These are phyloP conservation scores for Ectropis crepuscularia DNA, from an alignment of 2,888 invertebrate genomes.

Conservation along the genomic window DNA sequence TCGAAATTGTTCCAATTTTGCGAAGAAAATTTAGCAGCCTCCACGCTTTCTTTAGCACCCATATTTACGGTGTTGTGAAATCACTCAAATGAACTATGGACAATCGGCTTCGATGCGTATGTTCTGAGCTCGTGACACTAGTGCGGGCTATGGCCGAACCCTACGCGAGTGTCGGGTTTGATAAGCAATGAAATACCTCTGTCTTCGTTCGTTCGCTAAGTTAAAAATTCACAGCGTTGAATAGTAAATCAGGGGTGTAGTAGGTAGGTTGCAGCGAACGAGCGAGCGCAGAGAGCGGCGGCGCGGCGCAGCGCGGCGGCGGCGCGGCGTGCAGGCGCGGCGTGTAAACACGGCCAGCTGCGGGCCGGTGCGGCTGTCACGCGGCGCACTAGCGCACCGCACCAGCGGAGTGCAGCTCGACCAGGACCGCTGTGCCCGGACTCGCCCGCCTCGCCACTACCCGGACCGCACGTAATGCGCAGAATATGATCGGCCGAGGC, in stretches of 20 bases:
- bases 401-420: constrained; percentile 21
- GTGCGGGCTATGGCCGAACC: constrained; percentile 76
- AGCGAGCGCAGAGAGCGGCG: constrained; percentile 53
- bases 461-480: constrained; percentile 63
- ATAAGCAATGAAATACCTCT: constrained; percentile 81
- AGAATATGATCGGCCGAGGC: constrained; percentile 65
- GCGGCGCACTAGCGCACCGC: constrained; percentile 44
- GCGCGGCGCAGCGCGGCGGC: constrained; percentile 47
- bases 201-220: constrained; percentile 73
- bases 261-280: constrained; percentile 70
- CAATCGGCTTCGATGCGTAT: constrained; percentile 77
- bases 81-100: constrained; percentile 80
- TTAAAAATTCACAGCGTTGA: constrained; percentile 81
- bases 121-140: constrained; percentile 79
- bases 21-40: constrained; percentile 92
- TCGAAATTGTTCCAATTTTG: constrained; percentile 92
- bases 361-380: constrained; percentile 57
- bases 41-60: constrained; percentile 93
- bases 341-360: constrained; percentile 82
- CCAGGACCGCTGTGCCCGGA: constrained; percentile 26
- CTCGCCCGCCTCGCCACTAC: constrained; percentile 29
- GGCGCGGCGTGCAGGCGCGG: constrained; percentile 59
- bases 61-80: constrained; percentile 84
- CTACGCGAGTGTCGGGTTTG: constrained; percentile 69
- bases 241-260: constrained; percentile 75